phyloP scores from a whole-genome alignment of 2,888 invertebrate genomes.

The Dasypolia templi region DNA sequence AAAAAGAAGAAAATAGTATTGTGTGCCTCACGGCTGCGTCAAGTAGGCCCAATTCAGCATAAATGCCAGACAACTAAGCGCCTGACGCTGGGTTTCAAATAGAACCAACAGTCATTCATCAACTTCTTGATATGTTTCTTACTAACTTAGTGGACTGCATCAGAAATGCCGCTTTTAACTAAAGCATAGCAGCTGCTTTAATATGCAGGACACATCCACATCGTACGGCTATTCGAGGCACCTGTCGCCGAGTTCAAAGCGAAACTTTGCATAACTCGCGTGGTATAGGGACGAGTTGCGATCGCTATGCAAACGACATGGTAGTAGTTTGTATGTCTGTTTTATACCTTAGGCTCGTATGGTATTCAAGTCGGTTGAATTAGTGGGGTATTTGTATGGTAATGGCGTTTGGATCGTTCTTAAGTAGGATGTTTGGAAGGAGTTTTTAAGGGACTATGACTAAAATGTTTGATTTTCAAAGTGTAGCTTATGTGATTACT shows the following conservation, averaged over 20 bases:
- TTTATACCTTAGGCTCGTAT: conserved; percentile 1
- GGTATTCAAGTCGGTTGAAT: conserved; percentile 10
- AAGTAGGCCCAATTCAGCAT: no score
- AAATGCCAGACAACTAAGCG: no score
- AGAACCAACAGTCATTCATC: no score
- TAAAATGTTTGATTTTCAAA: no score
- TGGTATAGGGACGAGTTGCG: conserved; percentile 48
- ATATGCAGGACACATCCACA: conserved; percentile 56
- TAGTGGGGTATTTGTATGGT: neutral
- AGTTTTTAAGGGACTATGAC: no score
- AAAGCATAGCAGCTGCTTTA: conserved; percentile 23
- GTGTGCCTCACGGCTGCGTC: no score
- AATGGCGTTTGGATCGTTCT: neutral
- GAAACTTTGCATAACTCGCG: conserved; percentile 60
- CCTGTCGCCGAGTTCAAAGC: conserved; percentile 66
- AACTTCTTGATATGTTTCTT: neutral
- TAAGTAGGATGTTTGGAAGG: neutral
- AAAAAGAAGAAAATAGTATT: no score
- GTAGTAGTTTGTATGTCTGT: conserved; percentile 18
- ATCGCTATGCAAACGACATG: conserved; percentile 43
- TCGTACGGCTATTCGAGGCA: conserved; percentile 54
- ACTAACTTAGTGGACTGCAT: conserved; percentile 8
- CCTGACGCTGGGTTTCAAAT: no score
- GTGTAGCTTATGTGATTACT: no score
- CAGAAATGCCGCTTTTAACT: conserved; percentile 11